Percentiles rank a stretch among this genome's conserved stretches.
phyloP scores from a whole-genome alignment of 2,888 invertebrate genomes.

The Ephialtes manifestator region DNA sequence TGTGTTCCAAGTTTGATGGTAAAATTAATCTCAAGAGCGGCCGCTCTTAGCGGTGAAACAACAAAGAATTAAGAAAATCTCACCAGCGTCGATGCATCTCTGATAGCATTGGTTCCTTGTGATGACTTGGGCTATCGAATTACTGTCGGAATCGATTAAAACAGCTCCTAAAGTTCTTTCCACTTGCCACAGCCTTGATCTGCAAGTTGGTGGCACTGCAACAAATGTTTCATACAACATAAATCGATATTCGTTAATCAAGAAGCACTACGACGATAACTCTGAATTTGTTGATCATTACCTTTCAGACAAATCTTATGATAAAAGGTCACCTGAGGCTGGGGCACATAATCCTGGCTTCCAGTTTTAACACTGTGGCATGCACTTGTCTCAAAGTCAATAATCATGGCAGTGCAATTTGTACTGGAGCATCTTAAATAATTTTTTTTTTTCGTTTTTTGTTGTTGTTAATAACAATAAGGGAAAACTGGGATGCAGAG shows the following conservation, averaged over 20 bases:
- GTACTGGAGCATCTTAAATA: slow-evolving; percentile 77
- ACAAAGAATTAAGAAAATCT: slow-evolving; percentile 1
- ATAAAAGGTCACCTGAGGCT: slow-evolving; percentile 89
- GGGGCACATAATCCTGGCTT: slow-evolving; percentile 84
- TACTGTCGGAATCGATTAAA: slow-evolving; percentile 90
- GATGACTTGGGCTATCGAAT: slow-evolving; percentile 88
- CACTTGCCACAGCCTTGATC: slow-evolving; percentile 90
- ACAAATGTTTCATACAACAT: background rate
- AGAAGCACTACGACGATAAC: background rate
- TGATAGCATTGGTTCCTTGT: slow-evolving; percentile 90
- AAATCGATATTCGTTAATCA: background rate
- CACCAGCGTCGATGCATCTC: slow-evolving; percentile 80
- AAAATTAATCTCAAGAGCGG: too few relatives aligned
- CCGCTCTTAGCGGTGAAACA: too few relatives aligned
- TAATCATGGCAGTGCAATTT: slow-evolving; percentile 81
- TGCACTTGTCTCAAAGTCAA: slow-evolving; percentile 79
- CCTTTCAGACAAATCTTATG: slow-evolving; percentile 89
- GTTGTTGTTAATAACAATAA: slow-evolving; percentile 29
- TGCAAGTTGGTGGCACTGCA: slow-evolving; percentile 87
- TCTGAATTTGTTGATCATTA: slow-evolving; percentile 75
- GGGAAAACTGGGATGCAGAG: background rate
- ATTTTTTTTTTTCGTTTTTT: slow-evolving; percentile 20
- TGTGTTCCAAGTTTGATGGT: too few relatives aligned
- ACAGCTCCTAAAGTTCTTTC: slow-evolving; percentile 92
- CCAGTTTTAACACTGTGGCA: slow-evolving; percentile 78